Evolutionary conservation across 2,113 vertebrate species (phyloP), one percentile per base, ranked within the genome.

Genomic region (Phrynosoma platyrhinos): DNA sequence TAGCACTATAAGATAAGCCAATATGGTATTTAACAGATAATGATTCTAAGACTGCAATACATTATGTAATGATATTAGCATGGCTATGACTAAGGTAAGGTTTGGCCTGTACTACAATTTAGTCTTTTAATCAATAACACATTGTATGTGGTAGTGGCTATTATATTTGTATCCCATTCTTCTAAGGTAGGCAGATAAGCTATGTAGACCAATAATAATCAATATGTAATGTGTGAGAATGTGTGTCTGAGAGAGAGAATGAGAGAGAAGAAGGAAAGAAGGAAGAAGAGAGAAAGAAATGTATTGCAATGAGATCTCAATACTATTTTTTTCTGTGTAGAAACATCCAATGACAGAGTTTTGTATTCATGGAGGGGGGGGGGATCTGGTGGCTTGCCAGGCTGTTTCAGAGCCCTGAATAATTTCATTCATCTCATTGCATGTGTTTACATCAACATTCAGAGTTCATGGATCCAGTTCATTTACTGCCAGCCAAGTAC

Each of bases 401-500:
- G 62, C n/a, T 47, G 42, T 77, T 76, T 83, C 72, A 82, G 55
- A 82, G 62, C 5, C 7, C 30, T 88, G 85, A 86, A 86, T 86
- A 79, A 58, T 53, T 62, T 27, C 72, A 83, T 80, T 68, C 55
- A 77, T 88, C 21, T n/a, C 42, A 36, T 9, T 52, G 40, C 80
- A 53, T 77, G 62, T 83, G 72, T 76, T 83, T 77, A 68, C 32
- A 88, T 83, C 72, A 27, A 64, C 62, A 62, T 62, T 58, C 85
- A 30, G 36, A 82, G 79, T 32, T 20, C 40, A 82, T 18, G n/a
- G 72, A 75, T 76, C 42, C 40, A 66, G 36, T 58, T 36, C 40
- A 83, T 88, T 88, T 83, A 83, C 42, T 88, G 58, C 30, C 66
- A 77, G 27, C 40, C 32, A 74, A 23, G 71, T 13, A 68, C 4